Evolutionary conservation across 2,797 vertebrate genomes (phyloP), one percentile per base, ranked within the genome.

Genomic region (Ammospiza maritima): DNA sequence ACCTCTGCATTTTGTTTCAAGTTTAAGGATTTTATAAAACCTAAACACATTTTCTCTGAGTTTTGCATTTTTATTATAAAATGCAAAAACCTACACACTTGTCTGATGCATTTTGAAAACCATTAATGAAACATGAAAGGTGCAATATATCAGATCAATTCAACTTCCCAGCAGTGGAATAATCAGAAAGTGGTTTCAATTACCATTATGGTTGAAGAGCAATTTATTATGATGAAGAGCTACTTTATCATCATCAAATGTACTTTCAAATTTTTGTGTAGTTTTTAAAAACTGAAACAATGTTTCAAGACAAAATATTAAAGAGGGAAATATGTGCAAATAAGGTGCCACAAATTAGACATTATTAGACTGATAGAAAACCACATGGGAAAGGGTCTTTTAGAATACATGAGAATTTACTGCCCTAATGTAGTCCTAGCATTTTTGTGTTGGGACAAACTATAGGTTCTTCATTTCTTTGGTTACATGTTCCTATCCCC

Each of bases 221-320:
- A 69, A 44, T 89, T 90, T 89, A 56, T 82, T 79, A 75, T 27
- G 25, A 69, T 54, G 34, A 93, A 84, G 58, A 90, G 58, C 44
- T 87, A 54, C 72, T 74, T 92, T 48, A 90, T 4, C 30, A 78
- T 69, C 80, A 72, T 65, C 60, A 76, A 82, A 85, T 20, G n/a
- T 30, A 81, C 54, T 85, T 85, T 70, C n/a, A 90, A 62, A 48
- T 44, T 82, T 87, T n/a, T 40, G 16, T 12, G 8, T 60, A 62
- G 51, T 58, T 73, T 89, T 75, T 48, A 57, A 79, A 92, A 85
- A 53, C 16, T 54, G 34, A 76, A 86, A 72, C 23, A 77, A 36
- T 16, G 34, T 44, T 88, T 82, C 45, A 74, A 79, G 64, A 48
- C 9, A 73, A 85, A 85, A 87, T 40, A 64, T n/a, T 79, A 48